Evolutionary conservation across 2,888 invertebrate species (phyloP).

Genomic region (Glaucopsyche alexis): DNA sequence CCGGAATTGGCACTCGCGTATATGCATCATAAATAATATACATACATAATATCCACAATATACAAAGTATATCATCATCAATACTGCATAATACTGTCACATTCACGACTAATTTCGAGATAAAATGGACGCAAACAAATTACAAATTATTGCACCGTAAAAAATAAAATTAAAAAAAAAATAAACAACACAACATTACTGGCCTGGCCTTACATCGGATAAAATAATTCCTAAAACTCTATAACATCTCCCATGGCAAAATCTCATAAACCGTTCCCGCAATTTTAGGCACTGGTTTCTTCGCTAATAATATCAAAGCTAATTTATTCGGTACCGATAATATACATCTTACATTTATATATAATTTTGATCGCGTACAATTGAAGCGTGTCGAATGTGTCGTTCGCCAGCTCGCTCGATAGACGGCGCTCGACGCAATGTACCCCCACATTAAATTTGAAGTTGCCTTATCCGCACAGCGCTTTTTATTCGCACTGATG

Average conservation of each 20-base stretch:
- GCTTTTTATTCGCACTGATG: no score
- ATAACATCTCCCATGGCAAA: slow-evolving; percentile 48
- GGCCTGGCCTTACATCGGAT: slow-evolving; percentile 44
- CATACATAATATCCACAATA: slow-evolving; percentile 41
- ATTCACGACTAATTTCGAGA: slow-evolving; percentile 60
- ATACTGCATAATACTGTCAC: slow-evolving; percentile 73
- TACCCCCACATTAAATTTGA: background rate
- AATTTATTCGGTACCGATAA: slow-evolving; percentile 60
- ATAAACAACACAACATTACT: slow-evolving; percentile 47
- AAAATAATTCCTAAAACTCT: slow-evolving; percentile 39
- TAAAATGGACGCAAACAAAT: slow-evolving; percentile 76
- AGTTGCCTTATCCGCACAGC: no score
- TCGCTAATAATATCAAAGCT: slow-evolving; percentile 75
- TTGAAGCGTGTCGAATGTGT: slow-evolving; percentile 30
- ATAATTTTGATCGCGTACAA: slow-evolving; percentile 42
- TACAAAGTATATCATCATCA: slow-evolving; percentile 36
- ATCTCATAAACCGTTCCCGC: slow-evolving; percentile 60
- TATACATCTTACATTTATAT: slow-evolving; percentile 58
- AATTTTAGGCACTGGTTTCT: slow-evolving; percentile 72
- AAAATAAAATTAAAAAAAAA: slow-evolving; percentile 47
- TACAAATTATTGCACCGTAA: slow-evolving; percentile 71
- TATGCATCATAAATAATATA: slow-evolving; percentile 35
- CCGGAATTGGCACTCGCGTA: slow-evolving; percentile 27
- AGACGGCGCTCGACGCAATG: slow-evolving; percentile 16
- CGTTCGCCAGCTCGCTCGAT: slow-evolving; percentile 21